Conservation (phyloP, 2,797 vertebrate species). For the Enteromius afrohamiltoni region DNA sequence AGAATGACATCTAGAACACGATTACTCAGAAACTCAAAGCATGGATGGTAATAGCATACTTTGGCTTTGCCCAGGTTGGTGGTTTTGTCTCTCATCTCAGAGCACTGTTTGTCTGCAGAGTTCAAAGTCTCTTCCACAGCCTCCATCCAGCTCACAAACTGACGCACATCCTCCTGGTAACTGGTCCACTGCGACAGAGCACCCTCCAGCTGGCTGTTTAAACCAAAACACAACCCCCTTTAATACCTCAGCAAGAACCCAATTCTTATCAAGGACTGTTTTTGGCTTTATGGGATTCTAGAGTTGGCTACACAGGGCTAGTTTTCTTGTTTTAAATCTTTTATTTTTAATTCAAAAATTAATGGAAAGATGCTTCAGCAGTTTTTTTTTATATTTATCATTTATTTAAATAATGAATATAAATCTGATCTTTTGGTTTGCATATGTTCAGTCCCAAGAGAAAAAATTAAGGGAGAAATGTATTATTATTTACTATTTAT, state of each 20-base stretch:
- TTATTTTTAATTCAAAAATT: neutral
- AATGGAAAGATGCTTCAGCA: neutral
- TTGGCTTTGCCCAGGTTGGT: slow-evolving; percentile 90
- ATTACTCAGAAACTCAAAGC: neutral
- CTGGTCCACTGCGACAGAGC: slow-evolving; percentile 96
- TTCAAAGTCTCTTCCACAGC: slow-evolving; percentile 84
- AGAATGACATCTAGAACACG: neutral
- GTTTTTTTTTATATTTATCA: neutral
- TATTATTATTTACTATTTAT: no score
- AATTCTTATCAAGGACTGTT: neutral
- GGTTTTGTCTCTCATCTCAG: slow-evolving; percentile 93
- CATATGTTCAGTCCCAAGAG: no score
- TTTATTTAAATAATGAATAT: neutral
- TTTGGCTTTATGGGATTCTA: neutral
- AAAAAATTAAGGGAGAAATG: no score
- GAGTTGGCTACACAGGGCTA: neutral
- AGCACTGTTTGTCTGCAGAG: slow-evolving; percentile 83
- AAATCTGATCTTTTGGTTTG: neutral
- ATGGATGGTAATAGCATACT: slow-evolving; percentile 70
- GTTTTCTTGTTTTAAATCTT: neutral
- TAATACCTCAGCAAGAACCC: neutral
- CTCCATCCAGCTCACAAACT: slow-evolving; percentile 95
- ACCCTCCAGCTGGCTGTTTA: slow-evolving; percentile 89
- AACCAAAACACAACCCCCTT: slow-evolving; percentile 17
- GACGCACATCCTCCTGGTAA: slow-evolving; percentile 93